Evolutionary conservation across 1,140 invertebrate genomes (phyloP).

Genomic region (Tetramorium alpestre): DNA sequence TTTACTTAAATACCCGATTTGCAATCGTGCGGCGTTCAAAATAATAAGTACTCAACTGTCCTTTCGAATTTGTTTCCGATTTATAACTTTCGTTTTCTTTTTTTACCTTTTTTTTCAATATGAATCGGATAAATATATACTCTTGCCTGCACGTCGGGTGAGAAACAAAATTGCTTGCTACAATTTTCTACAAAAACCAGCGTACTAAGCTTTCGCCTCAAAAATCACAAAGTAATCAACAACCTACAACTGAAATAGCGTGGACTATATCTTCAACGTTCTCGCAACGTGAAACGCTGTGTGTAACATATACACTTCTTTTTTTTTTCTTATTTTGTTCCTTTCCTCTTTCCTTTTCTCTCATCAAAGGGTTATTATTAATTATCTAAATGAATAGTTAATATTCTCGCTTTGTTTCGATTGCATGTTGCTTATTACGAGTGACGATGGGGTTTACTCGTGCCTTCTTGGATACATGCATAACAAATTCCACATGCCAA

Average conservation of each 20-base stretch:
- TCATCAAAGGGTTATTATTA: constrained; percentile 77
- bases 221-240: constrained; percentile 72
- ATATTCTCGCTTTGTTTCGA: constrained; percentile 74
- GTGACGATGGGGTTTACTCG: constrained; percentile 81
- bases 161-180: constrained; percentile 71
- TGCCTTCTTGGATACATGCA: constrained; percentile 85
- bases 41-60: constrained; percentile 72
- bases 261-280: constrained; percentile 64
- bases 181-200: constrained; percentile 71
- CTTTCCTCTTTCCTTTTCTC: constrained; percentile 66
- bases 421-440: constrained; percentile 68
- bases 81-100: not conserved
- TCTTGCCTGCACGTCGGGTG: constrained; percentile 58
- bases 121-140: constrained; percentile 52
- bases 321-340: constrained; percentile 65
- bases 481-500: constrained; percentile 87
- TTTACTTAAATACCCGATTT: constrained; percentile 69
- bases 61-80: constrained; percentile 36
- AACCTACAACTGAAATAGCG: constrained; percentile 72
- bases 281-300: constrained; percentile 59
- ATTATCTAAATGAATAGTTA: constrained; percentile 82
- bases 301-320: constrained; percentile 67
- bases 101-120: constrained; percentile 64
- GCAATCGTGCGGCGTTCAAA: constrained; percentile 63
- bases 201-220: constrained; percentile 62